Base-by-base conservation (phyloP, 2,888 invertebrate genomes). In the Clanis bilineata region DNA sequence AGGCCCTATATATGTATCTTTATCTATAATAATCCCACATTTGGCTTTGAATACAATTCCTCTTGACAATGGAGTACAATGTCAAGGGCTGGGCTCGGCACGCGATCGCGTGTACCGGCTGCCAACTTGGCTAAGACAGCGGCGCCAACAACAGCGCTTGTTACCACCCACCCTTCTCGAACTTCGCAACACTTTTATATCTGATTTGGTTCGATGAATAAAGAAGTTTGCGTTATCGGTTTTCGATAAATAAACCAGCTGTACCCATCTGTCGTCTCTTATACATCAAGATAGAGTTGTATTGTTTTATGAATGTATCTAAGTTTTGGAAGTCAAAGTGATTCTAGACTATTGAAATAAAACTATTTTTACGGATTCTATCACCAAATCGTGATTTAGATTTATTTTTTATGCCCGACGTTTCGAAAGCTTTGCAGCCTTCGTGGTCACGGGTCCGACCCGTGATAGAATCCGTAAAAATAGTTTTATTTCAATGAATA, bases 101-200 rank as follows among this genome's bases (percentile, higher is more conserved):
- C 59, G 59, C 59, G 59, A 59, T 59, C 59, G 59, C 59, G 59
- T 59, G 59, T n/a, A n/a, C n/a, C n/a, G 5, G 32, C 12, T 36
- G 36, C 28, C 41, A 54, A 59, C 28, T 59, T 59, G 41, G 41
- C 41, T 15, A 32, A 45, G 25, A 25, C 7, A 18, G 41, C 43
- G 55, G 36, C 55, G 55, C 55, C 51, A 51, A 32, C n/a, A 32
- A n/a, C 28, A 9, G 15, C 28, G 32, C 51, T 28, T 51, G 51
- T 51, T 51, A 21, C 28, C 51, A 21, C 51, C 18, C 10, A 9
- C 51, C 51, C 28, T 32, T 18, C 28, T 9, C 12, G 18, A 51
- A 51, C 18, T 32, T 51, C 18, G 51, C 25, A 15, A 23, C n/a
- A 45, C 10, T 25, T 18, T 18, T 41, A 12, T 44, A 44, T 22